phyloP scores from a whole-genome alignment of 2,113 vertebrate genomes.

The Poicephalus meyeri region DNA sequence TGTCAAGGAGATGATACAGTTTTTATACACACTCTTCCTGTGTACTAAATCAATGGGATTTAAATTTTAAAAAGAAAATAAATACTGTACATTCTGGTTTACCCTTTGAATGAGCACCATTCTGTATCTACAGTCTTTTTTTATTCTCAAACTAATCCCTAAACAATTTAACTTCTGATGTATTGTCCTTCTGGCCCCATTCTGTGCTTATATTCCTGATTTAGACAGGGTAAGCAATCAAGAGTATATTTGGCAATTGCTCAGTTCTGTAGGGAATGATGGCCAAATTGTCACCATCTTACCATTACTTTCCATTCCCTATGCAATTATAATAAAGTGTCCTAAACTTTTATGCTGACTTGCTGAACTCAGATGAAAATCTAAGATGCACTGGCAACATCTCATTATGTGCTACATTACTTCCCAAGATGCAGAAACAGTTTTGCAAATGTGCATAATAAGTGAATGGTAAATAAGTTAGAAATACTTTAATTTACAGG shows the following conservation, averaged over 20 bases:
- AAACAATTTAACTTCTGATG: not conserved
- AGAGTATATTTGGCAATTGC: constrained; percentile 43
- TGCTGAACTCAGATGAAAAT: constrained; percentile 33
- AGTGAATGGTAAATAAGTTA: constrained; percentile 39
- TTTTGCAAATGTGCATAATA: not conserved
- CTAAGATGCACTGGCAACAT: not conserved
- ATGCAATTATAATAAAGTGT: not conserved
- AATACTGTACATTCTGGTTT: not conserved
- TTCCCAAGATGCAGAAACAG: not conserved
- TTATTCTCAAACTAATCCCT: not conserved
- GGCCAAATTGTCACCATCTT: constrained; percentile 30
- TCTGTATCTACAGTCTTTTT: not conserved
- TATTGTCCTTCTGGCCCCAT: not conserved
- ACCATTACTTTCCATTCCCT: constrained; percentile 28
- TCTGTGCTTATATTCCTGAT: not conserved
- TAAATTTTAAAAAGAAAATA: not conserved
- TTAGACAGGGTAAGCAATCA: constrained; percentile 45
- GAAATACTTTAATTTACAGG: not conserved
- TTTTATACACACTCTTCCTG: not conserved
- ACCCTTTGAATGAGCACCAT: not conserved
- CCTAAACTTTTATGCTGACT: constrained; percentile 46
- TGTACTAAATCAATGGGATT: not conserved
- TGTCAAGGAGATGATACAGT: not conserved
- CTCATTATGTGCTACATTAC: not conserved
- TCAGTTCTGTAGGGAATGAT: not conserved